A percentile compares a stretch with the other conserved stretches of the same genome.
Evolutionary conservation across 2,797 vertebrate genomes (phyloP).

Genomic region (Arrhamphus sclerolepis): DNA sequence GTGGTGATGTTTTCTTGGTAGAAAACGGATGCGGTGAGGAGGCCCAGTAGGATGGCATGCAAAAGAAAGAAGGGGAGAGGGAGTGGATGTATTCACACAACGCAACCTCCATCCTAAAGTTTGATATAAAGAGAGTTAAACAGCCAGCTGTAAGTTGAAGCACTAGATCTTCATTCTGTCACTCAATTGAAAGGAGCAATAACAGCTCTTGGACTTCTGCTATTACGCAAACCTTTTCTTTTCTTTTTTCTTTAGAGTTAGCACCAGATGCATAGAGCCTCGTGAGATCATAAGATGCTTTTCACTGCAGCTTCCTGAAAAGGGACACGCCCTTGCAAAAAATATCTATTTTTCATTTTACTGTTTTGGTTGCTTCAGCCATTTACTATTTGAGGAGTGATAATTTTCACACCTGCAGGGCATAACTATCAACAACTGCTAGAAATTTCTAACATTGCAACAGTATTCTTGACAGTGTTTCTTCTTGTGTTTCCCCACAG

Average conservation of each 20-base stretch:
- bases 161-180: constrained; percentile 5
- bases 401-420: background rate
- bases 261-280: background rate
- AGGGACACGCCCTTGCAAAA: background rate
- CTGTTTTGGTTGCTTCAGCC: constrained; percentile 4
- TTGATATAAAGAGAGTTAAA: background rate
- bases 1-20: constrained; percentile 17
- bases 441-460: background rate
- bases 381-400: background rate
- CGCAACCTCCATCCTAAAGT: too few relatives aligned
- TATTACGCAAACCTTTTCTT: background rate
- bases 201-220: constrained; percentile 7
- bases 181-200: constrained; percentile 22
- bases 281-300: background rate
- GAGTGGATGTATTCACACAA: background rate
- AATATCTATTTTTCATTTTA: constrained; percentile 3
- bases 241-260: constrained; percentile 3
- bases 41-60: constrained; percentile 3
- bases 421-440: background rate
- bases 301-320: background rate
- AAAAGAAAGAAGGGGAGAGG: background rate
- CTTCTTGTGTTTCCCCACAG: too few relatives aligned
- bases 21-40: constrained; percentile 8
- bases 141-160: constrained; percentile 12
- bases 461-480: too few relatives aligned